Evolutionary conservation across 2,797 vertebrate genomes (phyloP).

Genomic region (Tangara arthus): DNA sequence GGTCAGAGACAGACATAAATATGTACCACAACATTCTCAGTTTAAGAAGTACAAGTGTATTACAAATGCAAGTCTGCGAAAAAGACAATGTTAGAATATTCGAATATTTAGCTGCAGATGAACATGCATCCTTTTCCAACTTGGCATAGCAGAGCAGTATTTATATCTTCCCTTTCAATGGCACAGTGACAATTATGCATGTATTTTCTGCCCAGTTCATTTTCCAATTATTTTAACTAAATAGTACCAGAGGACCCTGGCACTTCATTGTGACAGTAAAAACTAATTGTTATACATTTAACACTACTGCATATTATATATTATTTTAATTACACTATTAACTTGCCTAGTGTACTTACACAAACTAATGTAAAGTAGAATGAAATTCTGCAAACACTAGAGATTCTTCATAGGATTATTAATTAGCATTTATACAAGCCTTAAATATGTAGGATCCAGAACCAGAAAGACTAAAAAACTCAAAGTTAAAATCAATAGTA

Average conservation of each 20-base stretch:
- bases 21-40: background rate
- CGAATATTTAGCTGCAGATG: background rate
- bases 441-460: background rate
- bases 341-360: background rate
- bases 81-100: background rate
- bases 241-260: background rate
- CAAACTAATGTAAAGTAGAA: background rate
- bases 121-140: background rate
- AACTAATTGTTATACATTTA: background rate
- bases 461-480: background rate
- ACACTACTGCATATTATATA: background rate
- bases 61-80: background rate
- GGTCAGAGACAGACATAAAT: background rate
- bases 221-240: constrained; percentile 17
- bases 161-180: background rate
- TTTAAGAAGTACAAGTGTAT: background rate
- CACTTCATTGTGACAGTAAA: background rate
- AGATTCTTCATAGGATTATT: background rate
- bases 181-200: background rate
- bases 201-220: background rate
- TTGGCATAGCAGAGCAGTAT: background rate
- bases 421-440: background rate
- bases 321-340: background rate
- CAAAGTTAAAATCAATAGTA: background rate
- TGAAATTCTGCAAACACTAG: background rate